Percentiles rank a stretch among this genome's conserved stretches.
phyloP scores from a whole-genome alignment of 2,888 invertebrate genomes.

The Eutolmus rufibarbis region DNA sequence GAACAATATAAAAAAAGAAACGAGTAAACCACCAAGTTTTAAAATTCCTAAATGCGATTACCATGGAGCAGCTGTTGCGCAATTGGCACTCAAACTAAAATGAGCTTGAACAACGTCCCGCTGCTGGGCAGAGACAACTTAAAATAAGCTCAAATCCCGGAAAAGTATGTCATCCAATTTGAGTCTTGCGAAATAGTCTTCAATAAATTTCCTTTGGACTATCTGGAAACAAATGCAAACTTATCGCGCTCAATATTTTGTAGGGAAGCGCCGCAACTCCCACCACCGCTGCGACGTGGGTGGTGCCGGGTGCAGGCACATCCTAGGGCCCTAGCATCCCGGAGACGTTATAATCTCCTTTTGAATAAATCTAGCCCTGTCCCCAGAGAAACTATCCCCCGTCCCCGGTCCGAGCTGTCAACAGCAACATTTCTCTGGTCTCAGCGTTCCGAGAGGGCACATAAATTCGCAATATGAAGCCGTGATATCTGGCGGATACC shows the following conservation, averaged over 20 bases:
- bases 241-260: neutral
- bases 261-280: neutral
- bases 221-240: neutral
- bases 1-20: neutral
- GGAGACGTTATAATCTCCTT: neutral
- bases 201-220: neutral
- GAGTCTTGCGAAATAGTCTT: neutral
- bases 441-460: neutral
- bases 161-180: neutral
- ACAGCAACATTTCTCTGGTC: neutral
- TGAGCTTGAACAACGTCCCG: neutral
- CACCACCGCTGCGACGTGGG: neutral
- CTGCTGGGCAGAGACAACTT: neutral
- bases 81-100: neutral
- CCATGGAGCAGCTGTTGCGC: neutral
- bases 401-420: neutral
- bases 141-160: neutral
- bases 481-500: neutral
- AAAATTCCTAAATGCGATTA: neutral
- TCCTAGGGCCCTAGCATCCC: neutral
- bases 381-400: neutral
- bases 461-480: constrained; percentile 16
- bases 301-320: neutral
- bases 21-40: neutral
- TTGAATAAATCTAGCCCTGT: neutral